Evolutionary conservation across 1,140 invertebrate species (phyloP), one percentile per base, ranked within the genome.

Genomic region (Zaprionus taronus): DNA sequence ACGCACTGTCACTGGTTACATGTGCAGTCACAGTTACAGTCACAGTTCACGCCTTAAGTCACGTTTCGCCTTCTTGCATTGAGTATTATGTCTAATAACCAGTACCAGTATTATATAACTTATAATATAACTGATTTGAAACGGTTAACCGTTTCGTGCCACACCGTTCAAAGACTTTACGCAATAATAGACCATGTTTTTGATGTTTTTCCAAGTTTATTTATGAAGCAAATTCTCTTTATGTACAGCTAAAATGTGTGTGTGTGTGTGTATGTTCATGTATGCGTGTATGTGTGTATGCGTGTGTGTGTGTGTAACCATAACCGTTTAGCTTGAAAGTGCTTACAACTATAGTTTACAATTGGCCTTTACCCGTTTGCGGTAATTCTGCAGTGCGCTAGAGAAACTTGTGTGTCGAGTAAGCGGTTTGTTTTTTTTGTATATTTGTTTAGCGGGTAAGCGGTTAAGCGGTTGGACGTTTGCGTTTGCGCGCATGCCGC

Each of bases 401-500:
- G 60, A 56, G 60, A 81, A 67, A 55, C 67, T 14, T 56, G 41
- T 66, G 69, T 57, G 60, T 49, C 69, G 66, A 63, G 51, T 71
- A 82, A 81, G 66, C 60, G 51, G 53, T 24, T 53, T 49, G 41
- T 63, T 67, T 15, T 15, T 20, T 57, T 28, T 28, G 26, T 28
- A 28, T 7, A 44, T 77, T 68, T 34, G 56, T 69, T 76, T 66
- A 77, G 62, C 81, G 70, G 77, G 70, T 78, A 74, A 78, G 79
- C 79, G 66, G 71, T 77, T 87, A 76, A 84, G 81, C 83, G 44
- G 68, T 81, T 77, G 78, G 57, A 41, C 71, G 81, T 53, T 79
- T 79, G 68, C 63, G 73, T 72, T 87, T 80, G 67, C 80, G 83
- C 56, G 83, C 80, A 81, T 77, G 81, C 72, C 84, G 81, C 81